Base-by-base conservation (phyloP, 2,797 vertebrate genomes). In the Linurgus olivaceus region DNA sequence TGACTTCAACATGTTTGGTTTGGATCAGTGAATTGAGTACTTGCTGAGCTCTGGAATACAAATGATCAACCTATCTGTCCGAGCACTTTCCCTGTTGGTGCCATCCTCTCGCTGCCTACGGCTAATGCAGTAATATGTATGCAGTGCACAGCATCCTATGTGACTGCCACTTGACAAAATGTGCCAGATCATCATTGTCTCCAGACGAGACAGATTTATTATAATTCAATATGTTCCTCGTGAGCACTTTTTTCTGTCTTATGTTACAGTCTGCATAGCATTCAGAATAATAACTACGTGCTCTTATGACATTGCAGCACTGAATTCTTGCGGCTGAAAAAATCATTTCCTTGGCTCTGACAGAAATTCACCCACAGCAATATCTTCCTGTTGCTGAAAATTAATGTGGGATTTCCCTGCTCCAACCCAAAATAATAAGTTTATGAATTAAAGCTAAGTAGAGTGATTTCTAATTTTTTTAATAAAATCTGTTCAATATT, bases 121-220 rank as follows among this genome's bases (percentile, higher is more conserved):
- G 91, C 93, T 97, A 97, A 97, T 97, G 82, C 92, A 94, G 94
- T 96, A 96, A 97, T 97, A 96, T 97, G 96, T 96, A 97, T 97
- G 96, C 97, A 94, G 95, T 55, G 66, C 96, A 97, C 97, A 96
- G 94, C 93, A 94, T 93, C 94, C 95, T 95, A 68, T 95, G 96
- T 92, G 97, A 89, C 97, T 97, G 90, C 96, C 96, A 97, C 96
- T 97, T 96, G 96, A 97, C 96, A 97, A 97, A 97, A 96, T 97
- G 94, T 97, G 97, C 97, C 97, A 96, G 96, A 96, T 97, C 96
- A 97, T 97, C 97, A 97, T 96, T 96, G 96, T 97, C 95, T 97
- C 93, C 95, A 97, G 96, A 96, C 95, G 40, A 97, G 97, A 97
- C 95, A 97, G 96, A 97, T 97, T 97, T 97, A 97, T 97, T 97